A percentile compares a stretch with the other conserved stretches of the same genome.
phyloP scores from a whole-genome alignment of 2,888 invertebrate genomes.

The Lycocerus yunnanus region DNA sequence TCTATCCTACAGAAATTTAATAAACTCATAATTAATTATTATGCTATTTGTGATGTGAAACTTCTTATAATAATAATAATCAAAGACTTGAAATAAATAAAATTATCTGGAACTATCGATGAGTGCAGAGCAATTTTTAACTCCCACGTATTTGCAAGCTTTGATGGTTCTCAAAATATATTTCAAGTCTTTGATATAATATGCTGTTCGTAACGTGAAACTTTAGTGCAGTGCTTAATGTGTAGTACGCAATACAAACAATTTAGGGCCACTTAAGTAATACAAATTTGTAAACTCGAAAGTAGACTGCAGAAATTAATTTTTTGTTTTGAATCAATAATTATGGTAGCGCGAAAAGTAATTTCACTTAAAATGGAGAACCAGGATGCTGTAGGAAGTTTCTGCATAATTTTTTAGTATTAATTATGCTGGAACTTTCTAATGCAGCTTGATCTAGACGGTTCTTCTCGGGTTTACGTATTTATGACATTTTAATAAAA shows the following conservation, averaged over 20 bases:
- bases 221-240: constrained; percentile 20
- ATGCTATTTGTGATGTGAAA: neutral
- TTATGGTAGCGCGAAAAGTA: neutral
- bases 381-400: neutral
- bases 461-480: neutral
- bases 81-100: neutral
- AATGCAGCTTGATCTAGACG: too few relatives aligned
- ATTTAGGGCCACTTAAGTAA: constrained; percentile 21
- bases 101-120: neutral
- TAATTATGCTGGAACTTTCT: neutral
- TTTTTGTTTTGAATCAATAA: neutral
- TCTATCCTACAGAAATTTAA: neutral
- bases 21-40: neutral
- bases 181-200: neutral
- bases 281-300: constrained; percentile 12
- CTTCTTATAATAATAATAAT: neutral
- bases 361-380: neutral
- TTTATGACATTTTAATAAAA: neutral
- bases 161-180: neutral
- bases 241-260: constrained; percentile 25
- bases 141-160: neutral
- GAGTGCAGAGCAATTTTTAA: constrained; percentile 1
- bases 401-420: neutral
- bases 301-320: neutral
- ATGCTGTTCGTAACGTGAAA: neutral